Base-by-base conservation (phyloP, 2,113 vertebrate genomes). In the Terrapene triunguis region DNA sequence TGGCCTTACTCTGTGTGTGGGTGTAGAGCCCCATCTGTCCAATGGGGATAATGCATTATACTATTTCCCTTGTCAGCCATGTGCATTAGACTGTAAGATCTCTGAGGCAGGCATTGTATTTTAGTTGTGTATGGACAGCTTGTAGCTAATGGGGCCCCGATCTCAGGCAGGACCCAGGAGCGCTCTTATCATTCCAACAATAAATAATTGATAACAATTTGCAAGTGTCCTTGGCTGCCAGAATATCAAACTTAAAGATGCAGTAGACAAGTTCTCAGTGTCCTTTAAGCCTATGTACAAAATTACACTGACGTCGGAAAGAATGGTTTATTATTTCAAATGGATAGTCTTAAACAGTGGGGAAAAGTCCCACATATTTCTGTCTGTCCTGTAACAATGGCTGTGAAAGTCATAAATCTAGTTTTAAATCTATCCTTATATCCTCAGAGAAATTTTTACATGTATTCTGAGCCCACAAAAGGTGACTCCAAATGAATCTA, bases 401-500 rank as follows among this genome's bases (percentile, higher is more conserved):
- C 83, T 93, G 84, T 0, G 1, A 92, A 88, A 74, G 65, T 81
- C 85, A 94, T 87, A 97, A 95, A 90, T 93, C 94, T 96, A 78
- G 95, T 96, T 96, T 95, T 92, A 92, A 93, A 92, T 88, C 90
- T 96, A 92, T 74, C 89, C 74, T n/a, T 91, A 92, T 59, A 88
- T 88, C 96, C 82, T 91, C 79, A 95, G 82, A 92, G 89, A 84
- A 96, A 94, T 84, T 1, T 42, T 80, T 95, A 93, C 54, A 2
- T 93, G 95, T 95, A 89, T 96, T 96, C 90, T n/a, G 54, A 94
- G 79, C 54, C 29, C 59, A 94, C 94, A 96, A 93, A 96, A 96
- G 94, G 95, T 94, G 93, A 90, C 82, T 90, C 12, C 8, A 91
- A 96, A 95, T 53, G 82, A 97, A 94, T 88, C 85, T 94, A 81